These are phyloP conservation scores for Eciton burchellii DNA, from an alignment of 1,140 invertebrate species.

Conservation along the genomic window DNA sequence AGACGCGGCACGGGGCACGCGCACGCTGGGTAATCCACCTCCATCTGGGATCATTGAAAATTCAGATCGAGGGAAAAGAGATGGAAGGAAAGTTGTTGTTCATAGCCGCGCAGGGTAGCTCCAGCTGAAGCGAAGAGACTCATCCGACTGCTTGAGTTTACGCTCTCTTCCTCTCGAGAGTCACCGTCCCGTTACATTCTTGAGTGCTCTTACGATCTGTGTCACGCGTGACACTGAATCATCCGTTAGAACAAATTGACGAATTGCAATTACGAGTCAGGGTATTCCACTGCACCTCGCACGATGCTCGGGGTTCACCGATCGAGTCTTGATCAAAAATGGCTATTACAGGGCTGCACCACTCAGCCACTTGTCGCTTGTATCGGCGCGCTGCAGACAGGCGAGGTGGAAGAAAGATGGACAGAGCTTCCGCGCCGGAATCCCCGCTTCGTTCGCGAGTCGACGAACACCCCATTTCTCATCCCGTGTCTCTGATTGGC, in stretches of 20 bases:
- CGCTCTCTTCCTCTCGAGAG: too few relatives aligned
- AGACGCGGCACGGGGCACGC: neutral
- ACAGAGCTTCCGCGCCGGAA: conserved; percentile 30
- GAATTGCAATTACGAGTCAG: neutral
- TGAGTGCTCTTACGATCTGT: too few relatives aligned
- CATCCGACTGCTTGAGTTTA: too few relatives aligned
- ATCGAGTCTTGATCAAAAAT: conserved; percentile 52
- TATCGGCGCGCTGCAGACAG: neutral
- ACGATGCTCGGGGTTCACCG: conserved; percentile 3
- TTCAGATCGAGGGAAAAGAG: neutral
- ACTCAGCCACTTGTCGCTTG: conserved; percentile 13
- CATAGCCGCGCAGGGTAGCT: neutral
- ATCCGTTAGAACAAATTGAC: neutral
- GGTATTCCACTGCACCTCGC: too few relatives aligned
- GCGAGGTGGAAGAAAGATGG: neutral
- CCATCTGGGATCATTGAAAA: conserved; percentile 6
- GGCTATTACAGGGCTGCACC: conserved; percentile 10
- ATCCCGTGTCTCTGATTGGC: conserved; percentile 63
- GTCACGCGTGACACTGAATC: neutral
- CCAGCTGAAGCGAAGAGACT: too few relatives aligned
- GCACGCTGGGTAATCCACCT: conserved; percentile 16
- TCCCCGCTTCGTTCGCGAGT: conserved; percentile 57
- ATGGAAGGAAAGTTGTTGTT: neutral
- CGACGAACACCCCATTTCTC: conserved; percentile 58
- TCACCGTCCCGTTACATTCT: too few relatives aligned